Evolutionary conservation across 2,113 vertebrate species (phyloP).

Genomic region (Myotis davidii): DNA sequence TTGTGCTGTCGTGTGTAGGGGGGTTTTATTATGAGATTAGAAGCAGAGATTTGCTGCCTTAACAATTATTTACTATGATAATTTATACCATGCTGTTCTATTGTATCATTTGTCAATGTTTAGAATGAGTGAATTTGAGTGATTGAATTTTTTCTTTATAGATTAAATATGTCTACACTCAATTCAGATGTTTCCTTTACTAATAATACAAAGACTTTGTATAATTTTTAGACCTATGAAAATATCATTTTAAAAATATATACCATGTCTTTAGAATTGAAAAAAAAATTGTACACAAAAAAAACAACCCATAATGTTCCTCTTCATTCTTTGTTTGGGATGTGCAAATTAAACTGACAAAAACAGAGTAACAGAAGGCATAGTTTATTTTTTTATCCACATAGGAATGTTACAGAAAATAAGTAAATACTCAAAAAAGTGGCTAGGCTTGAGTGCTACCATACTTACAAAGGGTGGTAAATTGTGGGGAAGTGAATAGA

Average conservation of each 20-base stretch:
- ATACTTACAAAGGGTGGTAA: background rate
- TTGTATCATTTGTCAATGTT: background rate
- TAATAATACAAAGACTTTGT: background rate
- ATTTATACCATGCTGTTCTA: background rate
- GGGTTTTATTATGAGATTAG: background rate
- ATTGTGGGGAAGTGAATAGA: background rate
- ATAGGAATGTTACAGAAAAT: background rate
- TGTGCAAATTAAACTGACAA: background rate
- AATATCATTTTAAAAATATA: background rate
- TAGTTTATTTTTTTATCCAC: background rate
- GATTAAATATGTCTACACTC: background rate
- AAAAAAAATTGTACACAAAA: background rate
- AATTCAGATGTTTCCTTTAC: background rate
- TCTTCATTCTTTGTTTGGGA: background rate
- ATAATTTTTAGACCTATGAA: background rate
- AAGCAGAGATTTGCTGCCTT: background rate
- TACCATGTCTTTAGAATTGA: background rate
- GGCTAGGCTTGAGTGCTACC: background rate
- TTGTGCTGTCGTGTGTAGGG: background rate
- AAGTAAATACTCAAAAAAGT: background rate
- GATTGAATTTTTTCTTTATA: background rate
- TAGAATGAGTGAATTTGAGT: slow-evolving; percentile 8
- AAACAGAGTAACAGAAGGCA: background rate
- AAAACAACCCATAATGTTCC: background rate
- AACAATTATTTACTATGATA: background rate